Evolutionary conservation across 2,797 vertebrate genomes (phyloP), one percentile per base, ranked within the genome.

Genomic region (Pogonophryne albipinna): DNA sequence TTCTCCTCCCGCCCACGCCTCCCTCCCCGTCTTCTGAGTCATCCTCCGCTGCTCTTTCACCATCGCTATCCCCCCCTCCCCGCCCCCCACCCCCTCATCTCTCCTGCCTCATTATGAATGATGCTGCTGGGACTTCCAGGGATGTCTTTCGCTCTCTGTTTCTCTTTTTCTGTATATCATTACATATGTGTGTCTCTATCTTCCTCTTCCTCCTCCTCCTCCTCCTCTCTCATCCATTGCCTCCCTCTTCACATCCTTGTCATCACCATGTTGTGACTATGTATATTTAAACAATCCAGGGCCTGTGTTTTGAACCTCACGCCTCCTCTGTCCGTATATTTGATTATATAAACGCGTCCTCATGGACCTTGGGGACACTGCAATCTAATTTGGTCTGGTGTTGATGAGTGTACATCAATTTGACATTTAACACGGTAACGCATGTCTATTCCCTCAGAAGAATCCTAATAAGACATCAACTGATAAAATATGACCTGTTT

Each of bases 341-440:
- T 74, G 55, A 89, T 94, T 90, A 93, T 88, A 89, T 92, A 94
- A 94, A 84, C 34, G 70, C 6, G 61, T 88, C 91, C 85, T 87
- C 46, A 4, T 68, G 79, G 91, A 89, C 89, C 86, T 89, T 76
- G 78, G 90, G 87, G 79, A 88, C 79, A 80, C 71, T 73, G 78
- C 70, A 74, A 89, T 90, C 90, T 85, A 84, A 92, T 87, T 89
- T 79, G 80, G 85, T 92, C 83, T 80, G 82, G 31, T 57, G 61
- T 31, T 67, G 84, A 71, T 88, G 82, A 67, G 73, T 34, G 70
- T 66, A 84, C 60, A 73, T 79, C 73, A 61, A 62, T 77, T 71
- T 42, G 44, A 66, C 73, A 49, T 84, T 78, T 59, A 76, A 71
- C 70, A 53, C 55, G 71, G 60, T 64, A 64, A 79, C 56, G 2